These are phyloP conservation scores for Drosophila nr. perissopoda DNA, from an alignment of 2,888 invertebrate species.

Conservation along the genomic window DNA sequence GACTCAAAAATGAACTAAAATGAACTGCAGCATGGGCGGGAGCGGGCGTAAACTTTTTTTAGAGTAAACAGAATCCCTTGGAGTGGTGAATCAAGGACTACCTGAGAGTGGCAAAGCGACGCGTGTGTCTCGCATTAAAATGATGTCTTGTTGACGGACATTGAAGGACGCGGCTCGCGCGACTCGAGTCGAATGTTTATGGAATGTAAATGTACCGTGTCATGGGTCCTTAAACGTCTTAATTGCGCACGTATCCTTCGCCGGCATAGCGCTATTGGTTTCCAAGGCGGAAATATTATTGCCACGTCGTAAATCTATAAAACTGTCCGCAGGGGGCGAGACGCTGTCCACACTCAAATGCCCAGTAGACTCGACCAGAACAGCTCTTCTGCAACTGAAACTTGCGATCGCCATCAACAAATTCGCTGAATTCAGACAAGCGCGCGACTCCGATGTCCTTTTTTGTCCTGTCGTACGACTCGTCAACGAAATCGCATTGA, in stretches of 20 bases:
- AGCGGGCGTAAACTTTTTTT: conserved; percentile 63
- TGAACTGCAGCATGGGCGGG: conserved; percentile 47
- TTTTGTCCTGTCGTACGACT: conserved; percentile 70
- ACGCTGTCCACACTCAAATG: conserved; percentile 25
- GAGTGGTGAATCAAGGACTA: conserved; percentile 61
- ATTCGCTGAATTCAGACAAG: conserved; percentile 75
- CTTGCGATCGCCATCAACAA: conserved; percentile 60
- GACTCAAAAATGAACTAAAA: not conserved
- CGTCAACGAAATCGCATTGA: conserved; percentile 46
- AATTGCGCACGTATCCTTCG: conserved; percentile 82
- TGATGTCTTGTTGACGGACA: conserved; percentile 72
- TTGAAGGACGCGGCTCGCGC: conserved; percentile 71
- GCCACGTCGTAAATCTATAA: conserved; percentile 84
- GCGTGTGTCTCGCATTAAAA: conserved; percentile 79
- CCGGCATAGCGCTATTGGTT: conserved; percentile 66
- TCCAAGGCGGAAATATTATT: conserved; percentile 83
- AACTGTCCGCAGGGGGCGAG: conserved; percentile 80
- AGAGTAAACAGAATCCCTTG: conserved; percentile 71
- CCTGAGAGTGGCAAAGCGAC: conserved; percentile 59
- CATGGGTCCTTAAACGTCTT: conserved; percentile 82
- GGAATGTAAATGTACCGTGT: conserved; percentile 81
- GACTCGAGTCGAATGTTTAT: conserved; percentile 72
- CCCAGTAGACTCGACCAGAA: conserved; percentile 15
- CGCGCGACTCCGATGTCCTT: conserved; percentile 67
- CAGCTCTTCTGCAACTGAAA: conserved; percentile 25